A percentile compares a stretch with the other conserved stretches of the same genome.
Conservation (phyloP, 2,888 invertebrate species). For the Neria commutata region DNA sequence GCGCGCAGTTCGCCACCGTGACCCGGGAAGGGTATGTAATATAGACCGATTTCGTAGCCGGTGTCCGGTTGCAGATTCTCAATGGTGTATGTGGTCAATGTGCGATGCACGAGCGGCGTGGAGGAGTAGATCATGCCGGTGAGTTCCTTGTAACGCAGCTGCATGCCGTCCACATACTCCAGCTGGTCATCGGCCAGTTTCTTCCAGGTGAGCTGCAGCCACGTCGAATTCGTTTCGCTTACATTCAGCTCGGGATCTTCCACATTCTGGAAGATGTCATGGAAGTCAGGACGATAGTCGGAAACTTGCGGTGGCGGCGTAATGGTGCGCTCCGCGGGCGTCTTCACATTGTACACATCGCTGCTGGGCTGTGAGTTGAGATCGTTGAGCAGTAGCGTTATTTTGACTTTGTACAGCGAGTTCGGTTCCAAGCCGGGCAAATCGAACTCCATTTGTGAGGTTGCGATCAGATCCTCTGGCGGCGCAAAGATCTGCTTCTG, state of each 20-base stretch:
- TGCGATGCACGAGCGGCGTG: slow-evolving; percentile 82
- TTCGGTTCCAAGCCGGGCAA: slow-evolving; percentile 77
- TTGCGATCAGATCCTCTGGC: slow-evolving; percentile 83
- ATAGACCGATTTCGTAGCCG: slow-evolving; percentile 82
- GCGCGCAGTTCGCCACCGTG: slow-evolving; percentile 80
- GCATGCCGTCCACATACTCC: slow-evolving; percentile 86
- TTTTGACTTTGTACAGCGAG: slow-evolving; percentile 82
- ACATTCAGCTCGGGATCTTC: slow-evolving; percentile 77
- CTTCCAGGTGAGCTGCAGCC: slow-evolving; percentile 80
- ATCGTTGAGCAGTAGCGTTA: slow-evolving; percentile 78
- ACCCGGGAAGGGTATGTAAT: slow-evolving; percentile 81
- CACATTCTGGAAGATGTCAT: slow-evolving; percentile 63
- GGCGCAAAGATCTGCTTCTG: slow-evolving; percentile 85
- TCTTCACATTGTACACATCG: slow-evolving; percentile 75
- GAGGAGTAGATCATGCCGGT: slow-evolving; percentile 84
- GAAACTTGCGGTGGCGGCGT: slow-evolving; percentile 62
- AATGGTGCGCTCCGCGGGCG: slow-evolving; percentile 65
- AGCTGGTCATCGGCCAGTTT: slow-evolving; percentile 81
- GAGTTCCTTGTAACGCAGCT: slow-evolving; percentile 82
- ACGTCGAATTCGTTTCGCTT: slow-evolving; percentile 78
- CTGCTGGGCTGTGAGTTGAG: slow-evolving; percentile 80
- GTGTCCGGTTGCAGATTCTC: slow-evolving; percentile 79
- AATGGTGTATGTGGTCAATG: slow-evolving; percentile 78
- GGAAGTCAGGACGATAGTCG: slow-evolving; percentile 60
- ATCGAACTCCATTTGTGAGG: slow-evolving; percentile 84